Evolutionary conservation across 2,888 invertebrate genomes (phyloP).

Genomic region (Callinectes sapidus): DNA sequence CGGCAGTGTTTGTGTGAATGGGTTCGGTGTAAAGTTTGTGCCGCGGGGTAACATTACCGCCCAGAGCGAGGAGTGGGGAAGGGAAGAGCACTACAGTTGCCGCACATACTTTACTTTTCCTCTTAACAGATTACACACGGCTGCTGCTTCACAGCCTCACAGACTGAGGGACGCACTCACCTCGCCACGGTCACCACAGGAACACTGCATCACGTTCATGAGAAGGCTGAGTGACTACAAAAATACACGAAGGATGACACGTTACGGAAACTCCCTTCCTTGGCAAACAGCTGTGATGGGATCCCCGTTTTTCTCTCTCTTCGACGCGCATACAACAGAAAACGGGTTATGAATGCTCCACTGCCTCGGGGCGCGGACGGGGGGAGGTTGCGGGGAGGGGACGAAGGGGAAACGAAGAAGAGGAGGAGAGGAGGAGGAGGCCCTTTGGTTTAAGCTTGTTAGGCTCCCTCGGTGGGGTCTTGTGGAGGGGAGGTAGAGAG

Average conservation of each 20-base stretch:
- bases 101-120: not conserved
- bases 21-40: conserved; percentile 65
- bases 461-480: conserved; percentile 44
- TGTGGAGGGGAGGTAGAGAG: not conserved
- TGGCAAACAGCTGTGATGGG: conserved; percentile 59
- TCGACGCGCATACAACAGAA: conserved; percentile 49
- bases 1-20: conserved; percentile 68
- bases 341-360: conserved; percentile 63
- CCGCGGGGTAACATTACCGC: conserved; percentile 50
- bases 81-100: conserved; percentile 32
- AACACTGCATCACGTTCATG: not conserved
- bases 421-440: conserved; percentile 44
- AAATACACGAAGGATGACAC: not conserved
- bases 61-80: conserved; percentile 18
- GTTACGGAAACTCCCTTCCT: not conserved
- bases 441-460: conserved; percentile 69
- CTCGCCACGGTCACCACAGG: not conserved
- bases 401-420: not conserved
- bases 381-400: conserved; percentile 25
- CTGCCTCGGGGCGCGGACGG: conserved; percentile 49
- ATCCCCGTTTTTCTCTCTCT: conserved; percentile 44
- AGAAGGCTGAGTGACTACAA: not conserved
- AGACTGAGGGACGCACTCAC: not conserved
- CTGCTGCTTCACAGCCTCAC: not conserved
- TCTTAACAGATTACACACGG: not conserved